Conservation (phyloP, 53 echinoderm and acorn worm species). For the Mesocentrotus franciscanus region DNA sequence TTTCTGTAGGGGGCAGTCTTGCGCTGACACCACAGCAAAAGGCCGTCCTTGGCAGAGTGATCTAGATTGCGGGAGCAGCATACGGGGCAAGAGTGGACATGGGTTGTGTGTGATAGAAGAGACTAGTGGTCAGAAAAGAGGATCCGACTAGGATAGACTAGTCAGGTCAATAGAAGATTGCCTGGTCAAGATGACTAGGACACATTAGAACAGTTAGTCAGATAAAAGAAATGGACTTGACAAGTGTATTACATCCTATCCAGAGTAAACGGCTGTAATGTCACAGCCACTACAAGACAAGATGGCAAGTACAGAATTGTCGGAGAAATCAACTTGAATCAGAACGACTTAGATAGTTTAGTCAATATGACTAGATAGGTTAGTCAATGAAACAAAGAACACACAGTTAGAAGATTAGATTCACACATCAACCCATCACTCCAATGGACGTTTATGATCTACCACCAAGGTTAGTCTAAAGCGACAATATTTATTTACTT, state of each 20-base stretch:
- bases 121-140: constrained; percentile 53
- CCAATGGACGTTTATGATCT: background rate
- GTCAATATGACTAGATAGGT: background rate
- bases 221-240: background rate
- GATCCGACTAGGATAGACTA: constrained; percentile 22
- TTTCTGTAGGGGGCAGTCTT: constrained; percentile 99
- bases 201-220: background rate
- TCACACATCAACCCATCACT: constrained; percentile 51
- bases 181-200: background rate
- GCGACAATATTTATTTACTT: background rate
- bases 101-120: constrained; percentile 64
- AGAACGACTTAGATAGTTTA: background rate
- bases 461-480: background rate
- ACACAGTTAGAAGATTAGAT: constrained; percentile 2
- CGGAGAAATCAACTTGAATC: constrained; percentile 26
- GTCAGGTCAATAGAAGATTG: background rate
- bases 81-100: constrained; percentile 58
- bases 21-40: constrained; percentile 98
- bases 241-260: background rate
- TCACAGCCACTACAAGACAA: background rate
- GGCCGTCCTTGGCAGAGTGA: constrained; percentile 97
- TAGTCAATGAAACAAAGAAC: constrained; percentile 13
- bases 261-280: background rate
- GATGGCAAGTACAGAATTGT: background rate
- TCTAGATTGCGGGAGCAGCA: constrained; percentile 83